Evolutionary conservation across 2,888 invertebrate species (phyloP).

Genomic region (Tetanocera ferruginea): DNA sequence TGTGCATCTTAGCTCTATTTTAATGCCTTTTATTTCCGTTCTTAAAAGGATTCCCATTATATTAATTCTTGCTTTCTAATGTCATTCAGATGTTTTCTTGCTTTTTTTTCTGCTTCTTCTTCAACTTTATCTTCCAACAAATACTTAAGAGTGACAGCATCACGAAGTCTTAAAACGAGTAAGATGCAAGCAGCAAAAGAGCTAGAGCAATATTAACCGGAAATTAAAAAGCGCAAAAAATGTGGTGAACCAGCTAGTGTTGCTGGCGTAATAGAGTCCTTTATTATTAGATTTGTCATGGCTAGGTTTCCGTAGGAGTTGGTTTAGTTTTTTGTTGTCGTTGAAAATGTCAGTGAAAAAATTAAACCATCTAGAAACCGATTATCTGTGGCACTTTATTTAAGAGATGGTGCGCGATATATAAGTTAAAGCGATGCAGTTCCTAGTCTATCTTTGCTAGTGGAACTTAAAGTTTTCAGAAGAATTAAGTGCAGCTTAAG

Average conservation of each 20-base stretch:
- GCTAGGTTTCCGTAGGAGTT: not conserved
- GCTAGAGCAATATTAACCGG: not conserved
- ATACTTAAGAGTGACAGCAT: no score
- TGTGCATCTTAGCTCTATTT: no score
- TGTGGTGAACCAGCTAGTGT: constrained; percentile 14
- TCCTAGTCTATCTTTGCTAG: no score
- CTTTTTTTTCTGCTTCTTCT: not conserved
- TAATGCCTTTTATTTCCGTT: no score
- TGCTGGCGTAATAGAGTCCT: not conserved
- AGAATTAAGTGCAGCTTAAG: no score
- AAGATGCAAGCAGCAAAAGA: no score
- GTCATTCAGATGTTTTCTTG: not conserved
- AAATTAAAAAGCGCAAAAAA: constrained; percentile 24
- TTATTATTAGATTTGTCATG: constrained; percentile 4
- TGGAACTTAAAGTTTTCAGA: no score
- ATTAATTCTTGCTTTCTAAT: not conserved
- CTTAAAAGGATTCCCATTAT: no score
- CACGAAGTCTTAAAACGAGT: no score
- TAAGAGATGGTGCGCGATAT: no score
- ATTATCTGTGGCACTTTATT: not conserved
- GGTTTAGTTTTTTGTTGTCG: not conserved
- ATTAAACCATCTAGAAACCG: not conserved
- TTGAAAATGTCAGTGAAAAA: not conserved
- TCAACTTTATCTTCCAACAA: not conserved
- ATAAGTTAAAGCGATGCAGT: no score